Evolutionary conservation across 2,797 vertebrate genomes (phyloP), one percentile per base, ranked within the genome.

Genomic region (Halcyon badia): DNA sequence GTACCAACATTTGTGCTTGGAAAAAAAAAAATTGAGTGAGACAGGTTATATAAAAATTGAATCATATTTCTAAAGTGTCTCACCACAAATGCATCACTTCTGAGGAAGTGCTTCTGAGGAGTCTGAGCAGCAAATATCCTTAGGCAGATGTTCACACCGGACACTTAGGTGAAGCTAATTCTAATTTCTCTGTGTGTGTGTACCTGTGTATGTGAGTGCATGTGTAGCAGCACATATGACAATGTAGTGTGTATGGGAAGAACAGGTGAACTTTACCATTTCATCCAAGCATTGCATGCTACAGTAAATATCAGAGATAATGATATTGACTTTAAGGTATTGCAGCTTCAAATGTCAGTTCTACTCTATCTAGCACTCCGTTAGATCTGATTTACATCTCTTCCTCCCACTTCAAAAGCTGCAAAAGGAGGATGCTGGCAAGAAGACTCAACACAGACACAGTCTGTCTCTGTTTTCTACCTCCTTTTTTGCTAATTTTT

Each of bases 251-350:
- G 35, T 87, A 97, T 35, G 17, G 94, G 89, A 96, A 97, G 95
- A 96, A 85, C 41, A 95, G 90, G 56, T 98, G 98, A 98, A 98
- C 98, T 98, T 98, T 98, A 97, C 96, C 96, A 95, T 98, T 98
- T 98, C 92, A 57, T 96, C 44, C 57, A 95, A 95, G 70, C 97
- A 90, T 94, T 84, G 76, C 90, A 92, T 97, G 97, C 97, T 97
- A 98, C 98, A 97, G 98, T 98, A 98, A 98, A 98, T 98, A 98
- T 97, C 98, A 98, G 97, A 98, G 97, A 97, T 98, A 98, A 98
- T 98, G 97, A 98, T 98, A 98, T 98, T 98, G 98, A 98, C 98
- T 98, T 98, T 98, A 98, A 98, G 97, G 97, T 98, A 98, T 98
- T 97, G 96, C 97, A 92, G 92, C 94, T 97, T 97, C 98, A 98